Percentiles rank a stretch among this genome's conserved stretches.
Conservation (phyloP, 2,888 invertebrate species). For the Agriopis leucophaearia region DNA sequence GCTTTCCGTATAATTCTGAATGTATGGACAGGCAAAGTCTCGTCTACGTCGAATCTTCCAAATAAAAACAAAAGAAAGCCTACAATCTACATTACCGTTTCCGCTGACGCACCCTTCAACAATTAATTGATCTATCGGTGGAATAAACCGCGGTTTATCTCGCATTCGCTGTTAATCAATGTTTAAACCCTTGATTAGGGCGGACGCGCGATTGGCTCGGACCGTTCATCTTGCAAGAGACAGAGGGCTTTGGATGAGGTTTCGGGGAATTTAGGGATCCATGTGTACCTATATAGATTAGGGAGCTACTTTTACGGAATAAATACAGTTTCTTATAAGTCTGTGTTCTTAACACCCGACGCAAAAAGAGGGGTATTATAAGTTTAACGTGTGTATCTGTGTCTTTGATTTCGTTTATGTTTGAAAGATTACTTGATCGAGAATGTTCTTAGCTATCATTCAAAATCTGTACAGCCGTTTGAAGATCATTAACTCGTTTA, state of each 20-base stretch:
- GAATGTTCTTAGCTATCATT: too few species aligned
- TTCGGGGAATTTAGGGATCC: slow-evolving; percentile 2
- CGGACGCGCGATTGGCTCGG: slow-evolving; percentile 26
- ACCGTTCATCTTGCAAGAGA: slow-evolving; percentile 10
- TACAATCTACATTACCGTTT: slow-evolving; percentile 1
- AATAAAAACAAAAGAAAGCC: slow-evolving; percentile 16
- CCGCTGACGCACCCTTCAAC: slow-evolving; percentile 14
- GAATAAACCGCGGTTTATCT: slow-evolving; percentile 32
- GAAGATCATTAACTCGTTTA: too few species aligned
- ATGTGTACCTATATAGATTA: background rate
- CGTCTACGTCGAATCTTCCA: background rate
- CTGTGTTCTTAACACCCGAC: background rate
- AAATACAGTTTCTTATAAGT: background rate
- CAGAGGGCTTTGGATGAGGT: slow-evolving; percentile 6
- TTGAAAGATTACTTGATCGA: too few species aligned
- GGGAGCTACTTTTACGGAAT: background rate
- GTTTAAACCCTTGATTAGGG: slow-evolving; percentile 43
- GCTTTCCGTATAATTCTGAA: background rate
- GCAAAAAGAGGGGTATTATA: too few species aligned
- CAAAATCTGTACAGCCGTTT: too few species aligned
- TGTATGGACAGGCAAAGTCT: background rate
- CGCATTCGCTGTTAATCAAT: slow-evolving; percentile 37
- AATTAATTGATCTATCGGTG: slow-evolving; percentile 6
- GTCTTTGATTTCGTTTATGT: too few species aligned
- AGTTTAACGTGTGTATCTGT: too few species aligned